These are phyloP conservation scores for Acanthopleura granulata DNA, from an alignment of 2,888 invertebrate species.

Conservation along the genomic window DNA sequence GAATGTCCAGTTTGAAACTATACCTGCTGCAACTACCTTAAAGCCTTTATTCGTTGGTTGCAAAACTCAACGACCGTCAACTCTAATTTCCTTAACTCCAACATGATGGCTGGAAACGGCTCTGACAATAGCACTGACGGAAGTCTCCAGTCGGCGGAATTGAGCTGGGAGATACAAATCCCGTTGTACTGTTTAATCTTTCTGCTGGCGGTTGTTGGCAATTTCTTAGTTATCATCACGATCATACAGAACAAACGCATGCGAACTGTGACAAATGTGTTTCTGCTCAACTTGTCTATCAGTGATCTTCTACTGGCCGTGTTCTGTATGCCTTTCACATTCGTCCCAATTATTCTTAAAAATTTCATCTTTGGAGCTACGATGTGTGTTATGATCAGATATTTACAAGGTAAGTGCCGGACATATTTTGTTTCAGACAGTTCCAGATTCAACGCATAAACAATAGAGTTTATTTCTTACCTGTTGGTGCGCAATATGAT, in stretches of 20 bases:
- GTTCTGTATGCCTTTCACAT: conserved; percentile 84
- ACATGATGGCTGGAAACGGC: background rate
- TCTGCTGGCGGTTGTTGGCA: conserved; percentile 82
- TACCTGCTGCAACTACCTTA: too few species aligned
- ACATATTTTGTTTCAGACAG: too few species aligned
- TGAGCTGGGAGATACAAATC: conserved; percentile 64
- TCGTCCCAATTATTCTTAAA: conserved; percentile 77
- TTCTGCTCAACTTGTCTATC: conserved; percentile 73
- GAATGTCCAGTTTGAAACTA: too few species aligned
- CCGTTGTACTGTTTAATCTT: conserved; percentile 84
- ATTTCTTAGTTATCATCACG: conserved; percentile 81
- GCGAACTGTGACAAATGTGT: conserved; percentile 73
- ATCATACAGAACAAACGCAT: conserved; percentile 72
- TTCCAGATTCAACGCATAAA: too few species aligned
- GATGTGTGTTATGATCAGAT: conserved; percentile 81
- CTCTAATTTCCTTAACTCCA: too few species aligned
- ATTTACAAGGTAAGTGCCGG: conserved; percentile 78
- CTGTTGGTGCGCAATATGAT: too few species aligned
- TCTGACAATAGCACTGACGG: background rate
- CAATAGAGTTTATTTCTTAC: too few species aligned
- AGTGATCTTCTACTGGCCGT: conserved; percentile 84
- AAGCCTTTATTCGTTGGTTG: too few species aligned
- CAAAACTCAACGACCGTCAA: too few species aligned
- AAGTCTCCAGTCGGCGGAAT: background rate
- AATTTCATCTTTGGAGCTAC: conserved; percentile 81